These are phyloP conservation scores for Daphoenositta chrysoptera DNA, from an alignment of 2,113 vertebrate genomes.

Conservation along the genomic window DNA sequence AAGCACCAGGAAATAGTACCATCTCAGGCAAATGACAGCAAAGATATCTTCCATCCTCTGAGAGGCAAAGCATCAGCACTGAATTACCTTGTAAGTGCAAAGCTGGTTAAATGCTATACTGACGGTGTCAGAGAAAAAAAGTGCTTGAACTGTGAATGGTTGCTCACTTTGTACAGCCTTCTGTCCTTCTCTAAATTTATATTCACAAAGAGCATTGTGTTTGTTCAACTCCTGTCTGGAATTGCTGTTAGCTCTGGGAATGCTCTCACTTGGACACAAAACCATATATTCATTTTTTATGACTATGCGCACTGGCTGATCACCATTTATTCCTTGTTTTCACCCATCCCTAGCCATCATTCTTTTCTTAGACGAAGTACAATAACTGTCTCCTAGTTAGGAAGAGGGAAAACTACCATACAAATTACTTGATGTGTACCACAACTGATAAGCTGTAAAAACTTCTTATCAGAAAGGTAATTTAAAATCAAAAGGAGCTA, in stretches of 20 bases:
- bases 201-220: neutral
- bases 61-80: neutral
- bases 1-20: conserved; percentile 19
- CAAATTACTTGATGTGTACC: neutral
- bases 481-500: neutral
- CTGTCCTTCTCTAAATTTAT: neutral
- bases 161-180: neutral
- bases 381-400: neutral
- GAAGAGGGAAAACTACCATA: neutral
- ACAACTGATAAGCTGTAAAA: neutral
- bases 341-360: neutral
- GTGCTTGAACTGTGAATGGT: neutral
- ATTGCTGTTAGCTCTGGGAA: neutral
- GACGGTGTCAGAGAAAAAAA: neutral
- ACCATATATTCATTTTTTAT: neutral
- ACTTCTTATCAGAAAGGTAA: neutral
- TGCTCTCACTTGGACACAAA: neutral
- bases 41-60: conserved; percentile 11
- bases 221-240: neutral
- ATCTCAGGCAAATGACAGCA: conserved; percentile 17
- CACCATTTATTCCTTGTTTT: neutral
- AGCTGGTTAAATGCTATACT: conserved; percentile 1
- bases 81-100: conserved; percentile 1
- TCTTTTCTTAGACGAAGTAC: neutral
- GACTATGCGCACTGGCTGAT: neutral